Conservation (phyloP, 2,797 vertebrate genomes). For the Pipistrellus kuhlii region DNA sequence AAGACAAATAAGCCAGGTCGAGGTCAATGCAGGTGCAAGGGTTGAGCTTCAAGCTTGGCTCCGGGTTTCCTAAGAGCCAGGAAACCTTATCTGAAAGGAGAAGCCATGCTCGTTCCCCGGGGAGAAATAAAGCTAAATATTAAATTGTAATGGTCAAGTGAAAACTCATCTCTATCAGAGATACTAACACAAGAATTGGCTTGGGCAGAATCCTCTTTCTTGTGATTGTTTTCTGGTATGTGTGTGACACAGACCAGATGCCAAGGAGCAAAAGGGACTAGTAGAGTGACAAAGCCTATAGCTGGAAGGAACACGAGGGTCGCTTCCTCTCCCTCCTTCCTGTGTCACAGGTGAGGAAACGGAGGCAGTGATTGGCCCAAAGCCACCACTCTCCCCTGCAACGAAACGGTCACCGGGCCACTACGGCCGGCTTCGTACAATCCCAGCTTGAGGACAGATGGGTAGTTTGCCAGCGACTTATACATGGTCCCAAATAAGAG, state of each 20-base stretch:
- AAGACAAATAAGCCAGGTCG: not conserved
- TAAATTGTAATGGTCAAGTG: not conserved
- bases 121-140: not conserved
- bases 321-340: not conserved
- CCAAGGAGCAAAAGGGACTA: not conserved
- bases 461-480: not conserved
- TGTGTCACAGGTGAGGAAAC: not conserved
- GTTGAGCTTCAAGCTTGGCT: not conserved
- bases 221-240: not conserved
- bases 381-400: not conserved
- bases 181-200: not conserved
- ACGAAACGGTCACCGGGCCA: not conserved
- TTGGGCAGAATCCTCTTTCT: not conserved
- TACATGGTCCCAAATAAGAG: not conserved
- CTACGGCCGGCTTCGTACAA: not conserved
- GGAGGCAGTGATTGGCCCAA: not conserved
- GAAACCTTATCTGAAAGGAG: not conserved
- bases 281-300: not conserved
- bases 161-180: conserved; percentile 6
- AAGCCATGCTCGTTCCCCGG: not conserved
- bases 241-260: too few relatives aligned
- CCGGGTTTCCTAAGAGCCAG: not conserved
- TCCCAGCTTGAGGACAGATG: not conserved
- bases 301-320: not conserved
- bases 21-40: not conserved